A percentile compares a stretch with the other conserved stretches of the same genome.
Conservation (phyloP, 2,113 vertebrate species). For the Axis porcinus region DNA sequence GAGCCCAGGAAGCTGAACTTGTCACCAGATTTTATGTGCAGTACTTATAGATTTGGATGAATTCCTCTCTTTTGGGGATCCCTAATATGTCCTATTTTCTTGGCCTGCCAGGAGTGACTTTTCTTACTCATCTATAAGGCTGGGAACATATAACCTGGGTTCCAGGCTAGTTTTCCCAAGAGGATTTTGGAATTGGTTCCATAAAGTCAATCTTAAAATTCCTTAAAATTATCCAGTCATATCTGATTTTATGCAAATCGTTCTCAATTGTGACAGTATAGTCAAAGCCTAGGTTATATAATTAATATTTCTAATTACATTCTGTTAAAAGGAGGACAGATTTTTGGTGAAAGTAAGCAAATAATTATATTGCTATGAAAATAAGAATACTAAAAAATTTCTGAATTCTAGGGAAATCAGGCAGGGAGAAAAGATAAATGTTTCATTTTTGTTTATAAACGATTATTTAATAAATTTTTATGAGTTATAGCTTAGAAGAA, state of each 20-base stretch:
- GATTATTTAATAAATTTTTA: not conserved
- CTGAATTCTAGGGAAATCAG: not conserved
- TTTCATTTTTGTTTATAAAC: slow-evolving; percentile 12
- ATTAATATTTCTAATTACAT: slow-evolving; percentile 14
- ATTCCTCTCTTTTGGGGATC: not conserved
- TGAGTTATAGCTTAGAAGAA: not conserved
- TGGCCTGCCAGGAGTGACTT: not conserved
- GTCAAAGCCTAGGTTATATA: not conserved
- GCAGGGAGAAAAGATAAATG: not conserved
- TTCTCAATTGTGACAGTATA: not conserved
- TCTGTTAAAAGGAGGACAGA: slow-evolving; percentile 7
- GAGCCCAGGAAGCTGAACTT: not conserved
- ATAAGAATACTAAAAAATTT: not conserved
- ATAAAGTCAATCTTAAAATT: not conserved
- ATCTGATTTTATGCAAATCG: not conserved
- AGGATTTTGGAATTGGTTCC: not conserved
- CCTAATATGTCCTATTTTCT: not conserved
- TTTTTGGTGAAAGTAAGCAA: not conserved
- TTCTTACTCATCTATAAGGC: not conserved
- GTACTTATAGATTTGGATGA: not conserved
- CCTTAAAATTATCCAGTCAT: not conserved
- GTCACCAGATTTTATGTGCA: not conserved
- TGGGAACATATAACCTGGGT: not conserved
- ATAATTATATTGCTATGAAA: slow-evolving; percentile 24
- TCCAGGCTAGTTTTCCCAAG: not conserved